phyloP scores from a whole-genome alignment of 2,888 invertebrate species.

The Branchellion lobata region DNA sequence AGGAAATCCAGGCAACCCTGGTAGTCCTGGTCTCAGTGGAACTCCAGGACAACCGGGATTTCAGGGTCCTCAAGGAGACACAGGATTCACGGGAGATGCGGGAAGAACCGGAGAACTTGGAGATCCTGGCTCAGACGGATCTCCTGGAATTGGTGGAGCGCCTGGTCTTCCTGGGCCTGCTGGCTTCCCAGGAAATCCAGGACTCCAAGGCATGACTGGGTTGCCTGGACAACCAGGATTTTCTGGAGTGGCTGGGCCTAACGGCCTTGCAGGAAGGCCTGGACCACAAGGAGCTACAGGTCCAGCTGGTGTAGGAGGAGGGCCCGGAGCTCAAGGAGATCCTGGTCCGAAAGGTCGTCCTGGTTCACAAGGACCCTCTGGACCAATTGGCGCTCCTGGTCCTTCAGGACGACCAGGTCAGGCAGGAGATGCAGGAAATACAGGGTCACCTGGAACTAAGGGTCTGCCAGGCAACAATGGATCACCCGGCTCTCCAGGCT shows the following conservation, averaged over 20 bases:
- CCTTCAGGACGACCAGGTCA: neutral
- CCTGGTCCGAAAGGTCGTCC: slow-evolving; percentile 25
- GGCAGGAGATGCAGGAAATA: slow-evolving; percentile 24
- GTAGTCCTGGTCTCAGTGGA: slow-evolving; percentile 4
- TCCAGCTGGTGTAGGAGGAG: slow-evolving; percentile 48
- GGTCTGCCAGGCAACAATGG: slow-evolving; percentile 34
- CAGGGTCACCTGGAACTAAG: slow-evolving; percentile 8
- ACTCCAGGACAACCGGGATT: slow-evolving; percentile 41
- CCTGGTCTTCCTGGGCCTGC: slow-evolving; percentile 46
- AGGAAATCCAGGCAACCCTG: neutral
- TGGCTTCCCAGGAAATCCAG: slow-evolving; percentile 48
- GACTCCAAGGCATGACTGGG: slow-evolving; percentile 38
- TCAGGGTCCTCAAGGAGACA: slow-evolving; percentile 47
- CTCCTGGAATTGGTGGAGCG: slow-evolving; percentile 41
- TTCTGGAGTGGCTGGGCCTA: slow-evolving; percentile 35
- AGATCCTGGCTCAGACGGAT: slow-evolving; percentile 37
- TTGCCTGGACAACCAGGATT: slow-evolving; percentile 22
- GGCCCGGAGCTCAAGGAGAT: slow-evolving; percentile 59
- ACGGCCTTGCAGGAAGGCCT: slow-evolving; percentile 39
- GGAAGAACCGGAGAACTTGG: neutral
- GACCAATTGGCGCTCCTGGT: slow-evolving; percentile 24
- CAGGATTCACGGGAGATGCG: slow-evolving; percentile 52
- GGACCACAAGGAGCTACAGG: slow-evolving; percentile 45
- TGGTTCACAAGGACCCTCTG: slow-evolving; percentile 31
- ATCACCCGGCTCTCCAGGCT: slow-evolving; percentile 36